A percentile compares a stretch with the other conserved stretches of the same genome.
Evolutionary conservation across 1,140 invertebrate species (phyloP).

Genomic region (Trissolcus basalis): DNA sequence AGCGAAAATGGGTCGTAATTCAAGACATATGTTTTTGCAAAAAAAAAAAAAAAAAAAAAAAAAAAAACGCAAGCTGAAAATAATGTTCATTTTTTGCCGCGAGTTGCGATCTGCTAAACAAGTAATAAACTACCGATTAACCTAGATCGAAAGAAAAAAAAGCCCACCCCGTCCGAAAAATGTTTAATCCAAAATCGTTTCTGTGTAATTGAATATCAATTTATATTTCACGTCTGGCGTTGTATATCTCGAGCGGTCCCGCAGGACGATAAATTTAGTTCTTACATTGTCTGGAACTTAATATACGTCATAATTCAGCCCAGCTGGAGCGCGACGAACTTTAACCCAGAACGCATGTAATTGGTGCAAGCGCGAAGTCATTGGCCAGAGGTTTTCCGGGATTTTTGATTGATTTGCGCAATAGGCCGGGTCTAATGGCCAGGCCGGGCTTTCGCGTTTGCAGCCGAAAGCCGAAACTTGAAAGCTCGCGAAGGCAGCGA

Average conservation of each 20-base stretch:
- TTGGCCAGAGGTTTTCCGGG: conserved; percentile 3
- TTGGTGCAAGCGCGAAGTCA: conserved; percentile 12
- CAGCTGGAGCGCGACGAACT: not conserved
- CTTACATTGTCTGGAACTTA: not conserved
- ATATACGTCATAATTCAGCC: not conserved
- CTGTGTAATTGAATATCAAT: not conserved
- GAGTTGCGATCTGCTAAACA: too few species aligned
- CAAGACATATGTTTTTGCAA: too few species aligned
- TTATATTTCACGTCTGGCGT: not conserved
- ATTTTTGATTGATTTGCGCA: conserved; percentile 31
- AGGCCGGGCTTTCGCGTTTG: conserved; percentile 20
- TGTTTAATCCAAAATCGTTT: too few species aligned
- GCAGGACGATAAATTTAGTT: conserved; percentile 1
- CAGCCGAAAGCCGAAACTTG: conserved; percentile 33
- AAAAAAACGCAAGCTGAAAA: too few species aligned
- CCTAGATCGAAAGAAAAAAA: too few species aligned
- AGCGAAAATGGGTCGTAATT: too few species aligned
- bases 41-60: too few species aligned
- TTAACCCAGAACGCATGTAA: conserved; percentile 3
- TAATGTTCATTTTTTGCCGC: too few species aligned
- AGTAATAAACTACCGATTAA: too few species aligned
- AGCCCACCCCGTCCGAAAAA: too few species aligned
- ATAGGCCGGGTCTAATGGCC: conserved; percentile 16
- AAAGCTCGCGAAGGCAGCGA: conserved; percentile 35
- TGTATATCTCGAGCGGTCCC: not conserved